Base-by-base conservation (phyloP, 2,888 invertebrate genomes). In the Tenthredo distinguenda region DNA sequence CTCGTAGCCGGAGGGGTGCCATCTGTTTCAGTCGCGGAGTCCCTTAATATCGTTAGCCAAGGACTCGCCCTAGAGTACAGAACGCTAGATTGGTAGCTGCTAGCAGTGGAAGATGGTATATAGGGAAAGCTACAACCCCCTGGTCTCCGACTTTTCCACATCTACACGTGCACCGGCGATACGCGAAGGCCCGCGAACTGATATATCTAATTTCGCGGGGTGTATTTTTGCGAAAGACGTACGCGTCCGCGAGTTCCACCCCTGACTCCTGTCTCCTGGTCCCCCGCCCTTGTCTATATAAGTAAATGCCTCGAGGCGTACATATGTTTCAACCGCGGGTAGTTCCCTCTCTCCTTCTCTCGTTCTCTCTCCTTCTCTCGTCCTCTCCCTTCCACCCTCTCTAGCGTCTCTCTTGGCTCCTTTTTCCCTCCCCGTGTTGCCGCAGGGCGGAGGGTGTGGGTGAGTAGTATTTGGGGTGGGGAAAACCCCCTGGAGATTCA, bases 1-100 rank as follows among this genome's bases (percentile, higher is more conserved):
- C 91, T 90, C 88, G 86, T 92, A 89, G 93, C 92, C 92, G 87
- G 89, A 91, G 92, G 93, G 92, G 86, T 90, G 90, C 92, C 93
- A 93, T 93, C 93, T 93, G 93, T 92, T 92, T 91, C 91, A 89
- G 84, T 88, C 86, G 89, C 89, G 90, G 90, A 88, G 88, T 85
- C 91, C 90, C 91, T 83, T 91, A 93, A 83, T 83, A 83, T 68
- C 83, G 47, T 34, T 18, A 21, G 9, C 43, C 65, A 43, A 81
- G 62, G 62, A 77, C 18, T 31, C 58, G 43, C 26, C 83, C 21
- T 50, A 47, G 65, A 55, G 62, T 15, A 72, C 50, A 85, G 31
- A 85, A 84, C 84, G 87, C 85, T 85, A 85, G 81, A 79, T 84
- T 62, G 86, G 86, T 84, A 85, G 84, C 85, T 76, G 84, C 85